These are phyloP conservation scores for Nibea albiflora DNA, from an alignment of 2,113 vertebrate genomes.

Conservation along the genomic window DNA sequence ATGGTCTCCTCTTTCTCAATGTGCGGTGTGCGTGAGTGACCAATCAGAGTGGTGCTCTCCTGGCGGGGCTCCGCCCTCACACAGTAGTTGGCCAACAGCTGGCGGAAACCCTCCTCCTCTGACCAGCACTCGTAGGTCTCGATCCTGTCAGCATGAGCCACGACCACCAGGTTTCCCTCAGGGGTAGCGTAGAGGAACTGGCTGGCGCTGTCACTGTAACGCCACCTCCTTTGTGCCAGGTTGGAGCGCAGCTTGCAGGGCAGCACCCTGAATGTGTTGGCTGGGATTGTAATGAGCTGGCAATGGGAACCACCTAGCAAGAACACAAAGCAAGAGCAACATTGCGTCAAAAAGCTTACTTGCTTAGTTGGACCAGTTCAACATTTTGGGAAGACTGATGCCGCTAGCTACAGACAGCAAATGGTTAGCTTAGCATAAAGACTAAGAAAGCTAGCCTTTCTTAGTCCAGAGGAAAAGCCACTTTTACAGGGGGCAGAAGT, in stretches of 20 bases:
- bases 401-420: not conserved
- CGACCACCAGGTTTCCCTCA: conserved; percentile 89
- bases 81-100: conserved; percentile 92
- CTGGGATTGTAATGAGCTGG: conserved; percentile 82
- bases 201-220: conserved; percentile 78
- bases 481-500: not conserved
- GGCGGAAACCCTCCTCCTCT: conserved; percentile 87
- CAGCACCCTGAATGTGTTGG: conserved; percentile 86
- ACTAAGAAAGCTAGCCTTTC: not conserved
- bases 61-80: conserved; percentile 72
- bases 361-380: not conserved
- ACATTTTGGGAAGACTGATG: not conserved
- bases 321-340: conserved; percentile 1
- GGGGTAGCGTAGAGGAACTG: conserved; percentile 87
- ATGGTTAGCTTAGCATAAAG: not conserved
- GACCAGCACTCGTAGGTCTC: conserved; percentile 95
- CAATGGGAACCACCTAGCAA: conserved; percentile 78
- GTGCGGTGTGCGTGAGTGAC: conserved; percentile 83
- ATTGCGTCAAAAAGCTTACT: not conserved
- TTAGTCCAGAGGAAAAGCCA: not conserved
- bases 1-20: conserved; percentile 69
- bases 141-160: conserved; percentile 81
- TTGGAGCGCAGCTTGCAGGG: conserved; percentile 90
- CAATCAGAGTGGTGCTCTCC: conserved; percentile 80
- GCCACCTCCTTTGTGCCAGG: conserved; percentile 88